phyloP scores from a whole-genome alignment of 1,140 invertebrate species.

The Diorhabda carinulata region DNA sequence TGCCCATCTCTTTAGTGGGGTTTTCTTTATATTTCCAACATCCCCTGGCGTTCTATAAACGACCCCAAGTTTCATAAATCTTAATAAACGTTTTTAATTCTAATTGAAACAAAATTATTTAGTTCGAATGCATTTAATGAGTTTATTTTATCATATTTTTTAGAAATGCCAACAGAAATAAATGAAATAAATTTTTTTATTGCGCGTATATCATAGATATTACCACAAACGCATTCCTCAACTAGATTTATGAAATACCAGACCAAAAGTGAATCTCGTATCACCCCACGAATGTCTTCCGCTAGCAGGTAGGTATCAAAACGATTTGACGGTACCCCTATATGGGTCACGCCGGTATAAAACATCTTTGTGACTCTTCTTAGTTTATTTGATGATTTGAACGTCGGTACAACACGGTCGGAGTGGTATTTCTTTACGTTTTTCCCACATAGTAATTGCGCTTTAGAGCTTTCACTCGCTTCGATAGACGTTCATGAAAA shows the following conservation, averaged over 20 bases:
- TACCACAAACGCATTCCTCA: conserved; percentile 3
- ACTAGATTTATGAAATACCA: background rate
- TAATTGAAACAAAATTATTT: too few species aligned
- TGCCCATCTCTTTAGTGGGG: too few species aligned
- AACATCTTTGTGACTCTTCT: conserved; percentile 14
- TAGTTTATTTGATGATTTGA: conserved; percentile 12
- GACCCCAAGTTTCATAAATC: too few species aligned
- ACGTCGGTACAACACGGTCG: conserved; percentile 18
- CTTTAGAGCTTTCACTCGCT: background rate
- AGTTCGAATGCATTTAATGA: too few species aligned
- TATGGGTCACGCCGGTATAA: conserved; percentile 17
- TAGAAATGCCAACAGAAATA: too few species aligned
- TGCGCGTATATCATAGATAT: too few species aligned
- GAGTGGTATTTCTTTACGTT: conserved; percentile 1
- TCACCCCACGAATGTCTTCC: conserved; percentile 8
- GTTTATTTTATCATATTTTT: too few species aligned
- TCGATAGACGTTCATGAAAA: too few species aligned
- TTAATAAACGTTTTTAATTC: too few species aligned
- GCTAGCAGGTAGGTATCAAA: conserved; percentile 5
- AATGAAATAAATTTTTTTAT: too few species aligned
- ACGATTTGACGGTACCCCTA: conserved; percentile 12
- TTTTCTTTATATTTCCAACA: too few species aligned
- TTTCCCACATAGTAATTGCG: background rate
- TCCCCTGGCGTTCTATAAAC: too few species aligned
- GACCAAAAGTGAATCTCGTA: conserved; percentile 10